These are phyloP conservation scores for Oscheius sp. DNA, from an alignment of 2,888 invertebrate genomes.

Conservation along the genomic window DNA sequence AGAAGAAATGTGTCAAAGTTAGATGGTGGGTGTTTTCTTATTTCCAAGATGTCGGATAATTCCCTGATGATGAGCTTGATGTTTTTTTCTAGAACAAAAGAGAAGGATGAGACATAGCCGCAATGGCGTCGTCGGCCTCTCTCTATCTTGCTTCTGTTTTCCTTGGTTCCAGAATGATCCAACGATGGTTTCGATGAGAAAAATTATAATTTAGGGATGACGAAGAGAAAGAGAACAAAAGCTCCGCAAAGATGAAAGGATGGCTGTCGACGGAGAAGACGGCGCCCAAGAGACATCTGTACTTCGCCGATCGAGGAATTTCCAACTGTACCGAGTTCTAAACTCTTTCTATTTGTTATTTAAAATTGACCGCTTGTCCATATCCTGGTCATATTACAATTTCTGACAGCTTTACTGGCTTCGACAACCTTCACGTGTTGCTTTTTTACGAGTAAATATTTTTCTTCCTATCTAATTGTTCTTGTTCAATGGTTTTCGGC, in stretches of 20 bases:
- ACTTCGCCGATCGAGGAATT: slow-evolving; percentile 52
- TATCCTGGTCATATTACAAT: slow-evolving; percentile 2
- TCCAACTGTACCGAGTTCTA: slow-evolving; percentile 34
- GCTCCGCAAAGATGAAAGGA: slow-evolving; percentile 35
- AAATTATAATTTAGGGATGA: slow-evolving; percentile 28
- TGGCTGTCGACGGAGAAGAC: slow-evolving; percentile 38
- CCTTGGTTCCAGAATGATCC: too few species aligned
- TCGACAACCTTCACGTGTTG: not conserved
- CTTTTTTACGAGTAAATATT: not conserved
- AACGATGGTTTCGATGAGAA: too few species aligned
- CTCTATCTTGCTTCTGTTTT: too few species aligned
- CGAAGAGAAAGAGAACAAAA: slow-evolving; percentile 23
- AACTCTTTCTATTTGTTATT: slow-evolving; percentile 27
- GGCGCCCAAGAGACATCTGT: slow-evolving; percentile 46
- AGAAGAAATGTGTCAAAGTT: slow-evolving; percentile 79
- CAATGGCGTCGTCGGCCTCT: too few species aligned
- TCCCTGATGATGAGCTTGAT: too few species aligned
- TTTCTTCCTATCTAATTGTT: not conserved
- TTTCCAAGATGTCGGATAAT: too few species aligned
- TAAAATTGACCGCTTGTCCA: not conserved
- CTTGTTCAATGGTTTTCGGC: not conserved
- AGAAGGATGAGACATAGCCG: too few species aligned
- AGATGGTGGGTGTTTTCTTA: slow-evolving; percentile 72
- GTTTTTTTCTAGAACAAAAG: not conserved
- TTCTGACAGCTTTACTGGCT: not conserved